These are phyloP conservation scores for Pyrocephalus nanus DNA, from an alignment of 2,797 vertebrate species.

Conservation along the genomic window DNA sequence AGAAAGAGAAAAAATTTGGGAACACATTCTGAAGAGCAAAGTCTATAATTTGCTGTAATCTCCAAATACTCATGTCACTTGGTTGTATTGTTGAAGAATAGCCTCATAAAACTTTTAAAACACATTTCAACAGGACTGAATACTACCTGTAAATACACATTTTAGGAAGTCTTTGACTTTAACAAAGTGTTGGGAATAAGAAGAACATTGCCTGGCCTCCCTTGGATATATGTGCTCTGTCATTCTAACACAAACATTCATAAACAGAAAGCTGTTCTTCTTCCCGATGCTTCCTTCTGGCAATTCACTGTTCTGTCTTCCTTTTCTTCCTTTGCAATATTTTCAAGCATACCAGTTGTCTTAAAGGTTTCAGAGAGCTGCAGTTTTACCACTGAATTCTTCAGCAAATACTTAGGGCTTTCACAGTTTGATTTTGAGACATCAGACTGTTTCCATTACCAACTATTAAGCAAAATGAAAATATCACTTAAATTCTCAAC, in stretches of 20 bases:
- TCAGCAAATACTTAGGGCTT: not conserved
- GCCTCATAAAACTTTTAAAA: not conserved
- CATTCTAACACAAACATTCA: not conserved
- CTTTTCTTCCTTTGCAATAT: not conserved
- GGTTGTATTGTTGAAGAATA: not conserved
- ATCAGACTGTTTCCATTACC: not conserved
- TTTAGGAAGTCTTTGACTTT: not conserved
- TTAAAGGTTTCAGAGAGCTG: not conserved
- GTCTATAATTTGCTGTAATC: not conserved
- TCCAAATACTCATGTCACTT: not conserved
- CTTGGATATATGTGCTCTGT: not conserved
- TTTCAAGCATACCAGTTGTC: not conserved
- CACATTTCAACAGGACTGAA: not conserved
- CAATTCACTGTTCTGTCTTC: not conserved
- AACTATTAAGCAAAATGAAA: slow-evolving; percentile 36
- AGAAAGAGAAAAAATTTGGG: not conserved
- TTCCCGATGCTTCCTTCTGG: not conserved
- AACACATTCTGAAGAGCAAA: not conserved
- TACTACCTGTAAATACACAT: not conserved
- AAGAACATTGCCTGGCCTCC: not conserved
- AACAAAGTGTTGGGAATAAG: not conserved
- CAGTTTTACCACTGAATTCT: not conserved
- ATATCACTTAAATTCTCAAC: not conserved
- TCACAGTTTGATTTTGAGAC: not conserved
- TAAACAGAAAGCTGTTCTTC: not conserved